A percentile compares a stretch with the other conserved stretches of the same genome.
These are phyloP conservation scores for Panagrolaimus sp. DNA, from an alignment of 1,140 invertebrate species.

Conservation along the genomic window DNA sequence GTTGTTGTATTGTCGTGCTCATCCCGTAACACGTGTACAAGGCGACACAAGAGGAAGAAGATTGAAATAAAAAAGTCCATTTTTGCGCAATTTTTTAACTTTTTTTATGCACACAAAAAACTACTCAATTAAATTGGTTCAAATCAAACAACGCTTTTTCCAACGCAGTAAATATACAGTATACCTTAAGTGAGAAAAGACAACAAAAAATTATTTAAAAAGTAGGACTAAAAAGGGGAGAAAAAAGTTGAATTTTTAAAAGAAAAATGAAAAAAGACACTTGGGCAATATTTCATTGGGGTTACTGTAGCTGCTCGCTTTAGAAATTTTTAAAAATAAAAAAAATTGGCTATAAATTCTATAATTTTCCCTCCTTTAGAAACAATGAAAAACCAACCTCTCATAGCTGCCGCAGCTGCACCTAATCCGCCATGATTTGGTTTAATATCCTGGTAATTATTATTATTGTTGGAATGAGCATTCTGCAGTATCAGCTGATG, in stretches of 20 bases:
- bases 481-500: too few relatives aligned
- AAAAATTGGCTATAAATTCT: too few relatives aligned
- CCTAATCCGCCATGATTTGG: neutral
- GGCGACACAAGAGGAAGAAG: neutral
- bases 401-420: neutral
- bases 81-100: slow-evolving; percentile 7
- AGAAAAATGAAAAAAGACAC: neutral
- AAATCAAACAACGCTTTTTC: neutral
- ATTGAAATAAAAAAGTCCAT: neutral
- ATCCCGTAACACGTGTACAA: slow-evolving; percentile 8
- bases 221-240: neutral
- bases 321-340: neutral
- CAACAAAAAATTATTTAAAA: neutral
- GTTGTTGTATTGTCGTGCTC: neutral
- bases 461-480: too few relatives aligned
- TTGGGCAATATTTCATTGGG: too few relatives aligned
- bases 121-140: neutral
- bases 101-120: neutral
- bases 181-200: neutral
- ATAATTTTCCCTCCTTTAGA: too few relatives aligned
- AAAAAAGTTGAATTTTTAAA: neutral
- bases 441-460: too few relatives aligned
- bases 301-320: neutral
- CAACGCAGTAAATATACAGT: neutral
- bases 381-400: slow-evolving; percentile 8